These are phyloP conservation scores for Pachyramphus minor DNA, from an alignment of 2,113 vertebrate species.

Conservation along the genomic window DNA sequence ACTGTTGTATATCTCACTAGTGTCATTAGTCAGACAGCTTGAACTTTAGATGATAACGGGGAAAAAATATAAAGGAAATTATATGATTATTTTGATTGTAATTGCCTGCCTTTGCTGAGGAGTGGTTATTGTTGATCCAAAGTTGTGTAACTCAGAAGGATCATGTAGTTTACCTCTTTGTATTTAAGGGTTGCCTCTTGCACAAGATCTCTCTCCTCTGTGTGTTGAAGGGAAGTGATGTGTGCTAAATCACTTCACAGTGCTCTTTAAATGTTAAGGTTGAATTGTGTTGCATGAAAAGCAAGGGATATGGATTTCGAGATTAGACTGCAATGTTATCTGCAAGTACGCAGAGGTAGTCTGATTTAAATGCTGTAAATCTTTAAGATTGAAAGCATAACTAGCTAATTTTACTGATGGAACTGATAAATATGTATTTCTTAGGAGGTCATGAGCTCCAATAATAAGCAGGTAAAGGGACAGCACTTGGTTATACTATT, in stretches of 20 bases:
- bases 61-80: not conserved
- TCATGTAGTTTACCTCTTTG: not conserved
- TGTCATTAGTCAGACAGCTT: slow-evolving; percentile 19
- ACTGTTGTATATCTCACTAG: not conserved
- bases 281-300: slow-evolving; percentile 27
- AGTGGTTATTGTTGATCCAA: slow-evolving; percentile 27
- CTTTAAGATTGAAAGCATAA: not conserved
- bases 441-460: not conserved
- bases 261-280: not conserved
- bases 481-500: not conserved
- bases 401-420: not conserved
- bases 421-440: not conserved
- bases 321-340: slow-evolving; percentile 57
- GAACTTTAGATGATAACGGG: not conserved
- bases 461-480: not conserved
- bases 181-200: not conserved
- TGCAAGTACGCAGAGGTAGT: not conserved
- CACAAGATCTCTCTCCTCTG: not conserved
- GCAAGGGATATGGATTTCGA: not conserved
- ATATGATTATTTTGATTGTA: not conserved
- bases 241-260: slow-evolving; percentile 26
- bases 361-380: slow-evolving; percentile 5
- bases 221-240: not conserved
- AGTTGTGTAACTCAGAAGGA: not conserved
- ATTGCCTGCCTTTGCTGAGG: slow-evolving; percentile 28